Evolutionary conservation across 2,797 vertebrate species (phyloP).

Genomic region (Ptychadena robeensis): DNA sequence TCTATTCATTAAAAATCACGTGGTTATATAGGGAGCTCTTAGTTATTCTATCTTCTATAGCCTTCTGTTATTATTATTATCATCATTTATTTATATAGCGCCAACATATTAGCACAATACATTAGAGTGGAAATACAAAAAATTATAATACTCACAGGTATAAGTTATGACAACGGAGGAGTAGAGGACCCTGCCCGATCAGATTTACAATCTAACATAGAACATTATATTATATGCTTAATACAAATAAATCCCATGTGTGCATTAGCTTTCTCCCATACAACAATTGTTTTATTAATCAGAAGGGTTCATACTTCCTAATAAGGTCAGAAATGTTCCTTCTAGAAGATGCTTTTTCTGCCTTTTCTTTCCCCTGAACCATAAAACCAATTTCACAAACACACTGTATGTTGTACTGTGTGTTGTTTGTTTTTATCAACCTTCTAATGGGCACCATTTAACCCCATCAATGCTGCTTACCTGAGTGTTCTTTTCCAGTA

Average conservation of each 20-base stretch:
- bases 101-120: too few species aligned
- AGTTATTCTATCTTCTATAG: too few species aligned
- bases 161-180: too few species aligned
- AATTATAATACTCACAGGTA: too few species aligned
- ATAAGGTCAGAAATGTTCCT: constrained; percentile 55
- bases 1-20: too few species aligned
- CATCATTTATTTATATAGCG: too few species aligned
- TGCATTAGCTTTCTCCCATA: constrained; percentile 50
- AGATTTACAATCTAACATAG: constrained; percentile 13
- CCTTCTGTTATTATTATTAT: too few species aligned
- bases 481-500: background rate
- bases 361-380: constrained; percentile 44
- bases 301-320: constrained; percentile 52
- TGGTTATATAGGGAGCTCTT: too few species aligned
- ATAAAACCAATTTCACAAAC: constrained; percentile 19
- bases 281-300: constrained; percentile 56
- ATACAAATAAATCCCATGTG: constrained; percentile 29
- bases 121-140: too few species aligned
- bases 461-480: background rate
- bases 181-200: too few species aligned
- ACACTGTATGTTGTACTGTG: constrained; percentile 5
- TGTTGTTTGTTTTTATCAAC: background rate
- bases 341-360: constrained; percentile 34
- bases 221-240: constrained; percentile 30
- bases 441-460: background rate